Percentiles rank a stretch among this genome's conserved stretches.
phyloP scores from a whole-genome alignment of 2,797 vertebrate species.

The Sciurus vulgaris region DNA sequence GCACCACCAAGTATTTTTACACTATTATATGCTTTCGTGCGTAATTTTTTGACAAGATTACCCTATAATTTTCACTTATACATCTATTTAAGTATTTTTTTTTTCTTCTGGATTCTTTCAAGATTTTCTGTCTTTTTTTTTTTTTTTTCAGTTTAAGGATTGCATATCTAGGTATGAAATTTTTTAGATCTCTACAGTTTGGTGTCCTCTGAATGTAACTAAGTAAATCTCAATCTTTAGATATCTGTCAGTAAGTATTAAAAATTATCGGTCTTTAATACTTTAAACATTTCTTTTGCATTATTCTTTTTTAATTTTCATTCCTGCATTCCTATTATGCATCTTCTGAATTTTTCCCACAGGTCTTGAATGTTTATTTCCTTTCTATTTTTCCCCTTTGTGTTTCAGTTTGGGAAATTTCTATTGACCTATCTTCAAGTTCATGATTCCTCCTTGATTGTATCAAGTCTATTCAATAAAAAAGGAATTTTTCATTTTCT shows the following conservation, averaged over 20 bases:
- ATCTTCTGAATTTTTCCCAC: background rate
- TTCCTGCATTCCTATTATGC: background rate
- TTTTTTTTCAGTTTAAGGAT: background rate
- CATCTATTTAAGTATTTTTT: background rate
- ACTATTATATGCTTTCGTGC: background rate
- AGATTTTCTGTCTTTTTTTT: background rate
- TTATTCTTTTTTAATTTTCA: background rate
- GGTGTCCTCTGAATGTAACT: background rate
- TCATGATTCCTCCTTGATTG: background rate
- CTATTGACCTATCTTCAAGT: background rate
- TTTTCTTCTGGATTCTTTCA: background rate
- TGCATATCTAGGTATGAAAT: background rate
- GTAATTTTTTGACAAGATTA: background rate
- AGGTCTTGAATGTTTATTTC: background rate
- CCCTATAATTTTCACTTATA: background rate
- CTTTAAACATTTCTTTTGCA: background rate
- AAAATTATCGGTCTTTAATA: background rate
- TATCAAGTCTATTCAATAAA: background rate
- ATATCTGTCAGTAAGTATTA: background rate
- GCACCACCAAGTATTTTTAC: background rate
- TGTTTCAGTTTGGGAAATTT: background rate
- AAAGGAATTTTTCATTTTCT: background rate
- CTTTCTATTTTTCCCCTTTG: background rate
- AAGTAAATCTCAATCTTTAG: background rate
- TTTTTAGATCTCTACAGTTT: background rate